Conservation (phyloP, 1,140 invertebrate species). For the Camponotus floridanus region DNA sequence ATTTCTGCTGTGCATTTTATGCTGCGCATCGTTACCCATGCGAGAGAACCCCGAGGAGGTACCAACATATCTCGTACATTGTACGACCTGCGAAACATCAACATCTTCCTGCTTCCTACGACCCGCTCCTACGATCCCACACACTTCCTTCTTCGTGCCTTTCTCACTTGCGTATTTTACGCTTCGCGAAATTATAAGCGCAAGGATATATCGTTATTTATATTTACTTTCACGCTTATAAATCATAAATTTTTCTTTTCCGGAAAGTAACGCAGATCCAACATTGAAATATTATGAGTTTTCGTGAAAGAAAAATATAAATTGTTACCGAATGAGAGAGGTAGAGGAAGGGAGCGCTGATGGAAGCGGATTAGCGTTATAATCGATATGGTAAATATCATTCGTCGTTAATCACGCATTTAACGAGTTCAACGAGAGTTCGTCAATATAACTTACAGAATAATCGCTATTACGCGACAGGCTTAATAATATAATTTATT, state of each 20-base stretch:
- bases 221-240: conserved; percentile 5
- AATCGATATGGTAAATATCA: conserved; percentile 48
- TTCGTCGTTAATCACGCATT: conserved; percentile 48
- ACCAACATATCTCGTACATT: conserved; percentile 56
- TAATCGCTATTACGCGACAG: conserved; percentile 49
- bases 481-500: conserved; percentile 54
- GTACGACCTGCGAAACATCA: conserved; percentile 65
- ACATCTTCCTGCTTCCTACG: conserved; percentile 62
- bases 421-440: conserved; percentile 44
- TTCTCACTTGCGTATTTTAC: conserved; percentile 43
- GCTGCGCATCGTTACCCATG: conserved; percentile 69
- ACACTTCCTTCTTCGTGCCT: conserved; percentile 23
- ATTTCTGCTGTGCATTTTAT: conserved; percentile 73
- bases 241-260: not conserved
- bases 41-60: conserved; percentile 56
- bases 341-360: too few species aligned
- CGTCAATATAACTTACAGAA: conserved; percentile 53
- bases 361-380: conserved; percentile 1
- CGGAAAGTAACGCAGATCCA: not conserved
- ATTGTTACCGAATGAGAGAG: not conserved
- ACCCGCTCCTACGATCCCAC: conserved; percentile 15
- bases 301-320: not conserved
- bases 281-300: not conserved
- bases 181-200: conserved; percentile 31
- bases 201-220: conserved; percentile 31